Evolutionary conservation across 1,140 invertebrate genomes (phyloP).

Genomic region (Chionoecetes opilio): DNA sequence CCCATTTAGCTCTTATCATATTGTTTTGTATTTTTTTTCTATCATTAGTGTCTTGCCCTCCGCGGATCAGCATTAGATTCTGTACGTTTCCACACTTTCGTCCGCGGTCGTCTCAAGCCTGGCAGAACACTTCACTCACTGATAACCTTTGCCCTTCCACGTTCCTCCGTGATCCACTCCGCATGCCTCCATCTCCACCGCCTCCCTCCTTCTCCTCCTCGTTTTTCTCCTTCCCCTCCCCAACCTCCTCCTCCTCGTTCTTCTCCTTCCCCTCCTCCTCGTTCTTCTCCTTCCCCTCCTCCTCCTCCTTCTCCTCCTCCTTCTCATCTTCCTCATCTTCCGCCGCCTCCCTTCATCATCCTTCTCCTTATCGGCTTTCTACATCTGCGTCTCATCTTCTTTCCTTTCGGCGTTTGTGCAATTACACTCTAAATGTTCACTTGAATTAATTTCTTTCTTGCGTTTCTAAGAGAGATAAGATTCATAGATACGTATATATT

Average conservation of each 20-base stretch:
- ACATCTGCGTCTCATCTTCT: not conserved
- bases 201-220: not conserved
- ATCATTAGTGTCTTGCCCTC: not conserved
- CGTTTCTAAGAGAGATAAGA: too few relatives aligned
- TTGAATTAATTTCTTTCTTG: too few relatives aligned
- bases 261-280: not conserved
- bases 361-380: not conserved
- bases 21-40: not conserved
- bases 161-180: constrained; percentile 23
- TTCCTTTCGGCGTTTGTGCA: not conserved
- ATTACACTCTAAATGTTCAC: too few relatives aligned
- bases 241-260: not conserved
- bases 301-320: not conserved
- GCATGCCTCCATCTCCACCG: not conserved
- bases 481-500: too few relatives aligned
- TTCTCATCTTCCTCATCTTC: not conserved
- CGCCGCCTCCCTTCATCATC: not conserved
- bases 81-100: not conserved
- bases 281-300: not conserved
- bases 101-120: not conserved
- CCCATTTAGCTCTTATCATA: not conserved
- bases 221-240: not conserved
- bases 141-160: constrained; percentile 18
- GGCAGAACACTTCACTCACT: constrained; percentile 2
- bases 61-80: not conserved